Evolutionary conservation across 2,113 vertebrate genomes (phyloP).

Genomic region (Lathamus discolor): DNA sequence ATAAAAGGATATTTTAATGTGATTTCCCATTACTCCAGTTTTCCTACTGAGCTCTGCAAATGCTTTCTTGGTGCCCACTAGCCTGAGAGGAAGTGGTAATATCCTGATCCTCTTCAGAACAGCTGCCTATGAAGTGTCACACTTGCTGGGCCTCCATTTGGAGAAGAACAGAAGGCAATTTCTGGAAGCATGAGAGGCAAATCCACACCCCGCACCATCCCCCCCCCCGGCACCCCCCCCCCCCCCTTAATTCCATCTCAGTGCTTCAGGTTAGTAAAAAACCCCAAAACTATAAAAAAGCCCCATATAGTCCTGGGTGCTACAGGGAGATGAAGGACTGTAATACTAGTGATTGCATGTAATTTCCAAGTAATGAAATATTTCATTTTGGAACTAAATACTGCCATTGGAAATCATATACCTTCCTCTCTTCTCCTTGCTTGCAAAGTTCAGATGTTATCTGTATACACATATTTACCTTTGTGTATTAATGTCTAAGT

Average conservation of each 20-base stretch:
- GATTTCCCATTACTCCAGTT: background rate
- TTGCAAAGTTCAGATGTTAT: background rate
- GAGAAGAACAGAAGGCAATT: background rate
- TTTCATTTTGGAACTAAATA: background rate
- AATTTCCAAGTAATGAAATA: background rate
- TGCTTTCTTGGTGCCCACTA: background rate
- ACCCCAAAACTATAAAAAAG: background rate
- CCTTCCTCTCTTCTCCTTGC: background rate
- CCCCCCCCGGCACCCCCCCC: no score
- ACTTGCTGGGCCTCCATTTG: background rate
- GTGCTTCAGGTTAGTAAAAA: background rate
- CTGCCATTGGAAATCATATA: background rate
- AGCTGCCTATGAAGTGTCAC: background rate
- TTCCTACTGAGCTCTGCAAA: background rate
- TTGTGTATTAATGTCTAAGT: background rate
- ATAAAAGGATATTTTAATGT: background rate
- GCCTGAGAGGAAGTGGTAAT: background rate
- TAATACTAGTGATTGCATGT: background rate
- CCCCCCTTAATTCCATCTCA: background rate
- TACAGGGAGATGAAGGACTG: background rate
- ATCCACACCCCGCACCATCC: background rate
- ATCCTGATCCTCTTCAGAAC: constrained; percentile 24
- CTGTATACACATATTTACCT: background rate
- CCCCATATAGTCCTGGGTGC: background rate
- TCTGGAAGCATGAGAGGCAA: background rate